Evolutionary conservation across 2,888 invertebrate genomes (phyloP).

Genomic region (Eilema sororculum): DNA sequence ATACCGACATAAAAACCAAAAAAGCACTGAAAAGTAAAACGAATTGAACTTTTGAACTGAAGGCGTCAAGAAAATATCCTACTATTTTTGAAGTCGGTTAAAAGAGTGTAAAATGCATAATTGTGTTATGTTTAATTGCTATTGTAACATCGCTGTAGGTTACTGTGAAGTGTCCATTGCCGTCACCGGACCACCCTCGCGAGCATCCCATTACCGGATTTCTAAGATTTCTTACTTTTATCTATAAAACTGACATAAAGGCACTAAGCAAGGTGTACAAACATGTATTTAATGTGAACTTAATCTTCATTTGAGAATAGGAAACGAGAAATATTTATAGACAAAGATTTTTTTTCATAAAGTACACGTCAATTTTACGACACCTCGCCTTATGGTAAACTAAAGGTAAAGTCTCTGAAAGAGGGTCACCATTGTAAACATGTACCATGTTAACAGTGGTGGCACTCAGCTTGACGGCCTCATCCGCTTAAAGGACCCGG

Average conservation of each 20-base stretch:
- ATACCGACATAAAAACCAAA: too few species aligned
- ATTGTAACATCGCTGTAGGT: constrained; percentile 38
- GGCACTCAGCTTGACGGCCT: too few species aligned
- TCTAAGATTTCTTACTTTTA: constrained; percentile 45
- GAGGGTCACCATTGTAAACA: too few species aligned
- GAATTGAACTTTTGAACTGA: too few species aligned
- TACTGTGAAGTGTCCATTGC: constrained; percentile 25
- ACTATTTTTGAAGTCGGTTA: not conserved
- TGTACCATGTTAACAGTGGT: too few species aligned
- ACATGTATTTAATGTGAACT: constrained; percentile 14
- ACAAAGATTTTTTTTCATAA: too few species aligned
- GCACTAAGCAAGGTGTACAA: constrained; percentile 5
- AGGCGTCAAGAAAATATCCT: not conserved
- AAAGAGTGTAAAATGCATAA: not conserved
- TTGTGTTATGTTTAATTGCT: constrained; percentile 8
- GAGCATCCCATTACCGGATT: constrained; percentile 42
- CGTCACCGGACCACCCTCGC: constrained; percentile 42
- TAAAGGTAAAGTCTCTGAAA: too few species aligned
- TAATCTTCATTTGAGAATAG: not conserved
- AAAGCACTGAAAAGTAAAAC: too few species aligned
- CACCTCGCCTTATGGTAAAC: too few species aligned
- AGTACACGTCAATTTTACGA: too few species aligned
- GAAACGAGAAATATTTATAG: not conserved
- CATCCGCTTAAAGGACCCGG: too few species aligned
- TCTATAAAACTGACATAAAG: constrained; percentile 41